phyloP scores from a whole-genome alignment of 2,888 invertebrate species.

The Hymenopus coronatus region DNA sequence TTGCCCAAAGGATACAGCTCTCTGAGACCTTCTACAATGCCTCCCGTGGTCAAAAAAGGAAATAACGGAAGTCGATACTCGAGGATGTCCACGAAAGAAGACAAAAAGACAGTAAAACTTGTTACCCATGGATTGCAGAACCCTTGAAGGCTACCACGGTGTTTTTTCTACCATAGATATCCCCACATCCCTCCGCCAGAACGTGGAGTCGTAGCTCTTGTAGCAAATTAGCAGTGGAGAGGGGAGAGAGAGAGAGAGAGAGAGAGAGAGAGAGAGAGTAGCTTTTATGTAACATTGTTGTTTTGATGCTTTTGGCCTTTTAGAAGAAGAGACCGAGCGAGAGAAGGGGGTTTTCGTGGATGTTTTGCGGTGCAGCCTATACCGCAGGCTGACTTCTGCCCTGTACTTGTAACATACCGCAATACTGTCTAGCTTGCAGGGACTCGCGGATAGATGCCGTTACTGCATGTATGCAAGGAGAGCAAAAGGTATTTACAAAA shows the following conservation, averaged over 20 bases:
- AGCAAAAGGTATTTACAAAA: conserved; percentile 19
- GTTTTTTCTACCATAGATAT: background rate
- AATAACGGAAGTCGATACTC: background rate
- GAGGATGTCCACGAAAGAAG: background rate
- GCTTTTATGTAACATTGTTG: conserved; percentile 17
- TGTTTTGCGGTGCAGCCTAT: conserved; percentile 19
- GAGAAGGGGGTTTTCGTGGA: conserved; percentile 5
- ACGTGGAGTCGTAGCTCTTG: background rate
- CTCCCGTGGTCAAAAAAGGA: background rate
- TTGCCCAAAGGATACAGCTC: background rate
- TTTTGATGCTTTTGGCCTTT: conserved; percentile 19
- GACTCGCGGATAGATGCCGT: background rate
- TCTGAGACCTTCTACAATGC: background rate
- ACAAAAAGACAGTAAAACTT: background rate
- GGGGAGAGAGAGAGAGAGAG: no score
- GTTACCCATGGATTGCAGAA: background rate
- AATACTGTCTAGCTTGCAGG: background rate
- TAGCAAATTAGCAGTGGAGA: conserved; percentile 2
- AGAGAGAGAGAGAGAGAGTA: background rate
- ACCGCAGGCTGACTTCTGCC: conserved; percentile 14
- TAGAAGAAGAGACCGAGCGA: background rate
- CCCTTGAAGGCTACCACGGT: conserved; percentile 6
- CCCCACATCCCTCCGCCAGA: background rate
- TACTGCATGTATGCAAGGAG: background rate
- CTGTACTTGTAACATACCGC: conserved; percentile 16